phyloP scores from a whole-genome alignment of 2,113 vertebrate species.

The Manacus vitellinus region DNA sequence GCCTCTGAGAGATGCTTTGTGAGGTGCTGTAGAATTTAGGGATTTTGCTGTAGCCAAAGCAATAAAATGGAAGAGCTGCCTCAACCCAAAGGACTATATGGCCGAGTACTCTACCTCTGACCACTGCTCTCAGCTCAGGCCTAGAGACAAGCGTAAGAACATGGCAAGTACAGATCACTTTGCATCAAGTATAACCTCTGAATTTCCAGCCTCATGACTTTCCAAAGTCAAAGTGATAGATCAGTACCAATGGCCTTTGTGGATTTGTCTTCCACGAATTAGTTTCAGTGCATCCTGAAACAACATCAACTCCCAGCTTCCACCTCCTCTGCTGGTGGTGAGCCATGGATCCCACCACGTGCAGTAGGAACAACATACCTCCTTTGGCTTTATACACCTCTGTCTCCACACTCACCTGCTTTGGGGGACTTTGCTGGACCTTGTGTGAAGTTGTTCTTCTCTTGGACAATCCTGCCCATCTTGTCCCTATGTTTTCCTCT shows the following conservation, averaged over 20 bases:
- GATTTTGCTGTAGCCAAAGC: background rate
- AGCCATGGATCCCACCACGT: background rate
- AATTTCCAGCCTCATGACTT: background rate
- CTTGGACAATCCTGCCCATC: background rate
- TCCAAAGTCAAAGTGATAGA: background rate
- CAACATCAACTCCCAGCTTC: accelerated
- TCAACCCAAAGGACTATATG: background rate
- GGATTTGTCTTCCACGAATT: background rate
- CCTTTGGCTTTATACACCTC: background rate
- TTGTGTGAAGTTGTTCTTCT: background rate
- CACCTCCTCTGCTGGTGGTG: background rate
- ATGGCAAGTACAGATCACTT: background rate
- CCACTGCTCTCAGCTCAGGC: accelerated
- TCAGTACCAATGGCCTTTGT: background rate
- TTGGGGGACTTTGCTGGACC: background rate
- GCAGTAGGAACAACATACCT: accelerated
- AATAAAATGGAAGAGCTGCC: background rate
- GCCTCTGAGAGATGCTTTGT: background rate
- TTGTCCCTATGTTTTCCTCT: accelerated
- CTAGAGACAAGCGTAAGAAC: background rate
- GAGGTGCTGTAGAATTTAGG: background rate
- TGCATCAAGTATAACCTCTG: background rate
- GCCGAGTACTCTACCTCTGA: accelerated
- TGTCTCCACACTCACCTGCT: background rate
- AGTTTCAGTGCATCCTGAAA: background rate